These are phyloP conservation scores for Notothenia coriiceps DNA, from an alignment of 2,113 vertebrate species.

Conservation along the genomic window DNA sequence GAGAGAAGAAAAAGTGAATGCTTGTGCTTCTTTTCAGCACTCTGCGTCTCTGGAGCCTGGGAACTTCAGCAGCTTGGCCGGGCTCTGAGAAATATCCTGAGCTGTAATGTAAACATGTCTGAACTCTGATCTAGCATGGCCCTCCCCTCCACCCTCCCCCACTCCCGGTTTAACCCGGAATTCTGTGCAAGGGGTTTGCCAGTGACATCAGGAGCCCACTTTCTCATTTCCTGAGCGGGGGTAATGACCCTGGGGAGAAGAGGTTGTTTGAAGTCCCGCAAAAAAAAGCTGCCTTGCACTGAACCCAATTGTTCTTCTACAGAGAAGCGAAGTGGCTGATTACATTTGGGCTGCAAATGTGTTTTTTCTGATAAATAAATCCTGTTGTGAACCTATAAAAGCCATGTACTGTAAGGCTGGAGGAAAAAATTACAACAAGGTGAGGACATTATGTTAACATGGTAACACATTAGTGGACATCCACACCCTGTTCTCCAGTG, in stretches of 20 bases:
- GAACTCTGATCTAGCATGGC: constrained; percentile 83
- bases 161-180: constrained; percentile 71
- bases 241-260: constrained; percentile 74
- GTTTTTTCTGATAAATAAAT: constrained; percentile 21
- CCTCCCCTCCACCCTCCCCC: constrained; percentile 51
- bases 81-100: constrained; percentile 86
- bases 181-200: constrained; percentile 70
- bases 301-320: constrained; percentile 50
- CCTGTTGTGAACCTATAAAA: constrained; percentile 21
- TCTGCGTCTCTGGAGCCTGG: constrained; percentile 83
- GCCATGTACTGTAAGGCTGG: neutral
- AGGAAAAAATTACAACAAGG: constrained; percentile 16
- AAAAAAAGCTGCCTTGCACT: constrained; percentile 66
- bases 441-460: constrained; percentile 22
- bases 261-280: constrained; percentile 67
- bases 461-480: constrained; percentile 32
- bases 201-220: constrained; percentile 82
- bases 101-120: constrained; percentile 88
- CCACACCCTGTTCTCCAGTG: constrained; percentile 47
- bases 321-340: constrained; percentile 15
- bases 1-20: constrained; percentile 68
- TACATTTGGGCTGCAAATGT: neutral
- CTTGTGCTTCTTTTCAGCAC: constrained; percentile 80
- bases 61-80: constrained; percentile 80
- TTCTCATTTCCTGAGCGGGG: constrained; percentile 78